A percentile compares a stretch with the other conserved stretches of the same genome.
phyloP scores from a whole-genome alignment of 2,888 invertebrate species.

The Teleiodes luculella region DNA sequence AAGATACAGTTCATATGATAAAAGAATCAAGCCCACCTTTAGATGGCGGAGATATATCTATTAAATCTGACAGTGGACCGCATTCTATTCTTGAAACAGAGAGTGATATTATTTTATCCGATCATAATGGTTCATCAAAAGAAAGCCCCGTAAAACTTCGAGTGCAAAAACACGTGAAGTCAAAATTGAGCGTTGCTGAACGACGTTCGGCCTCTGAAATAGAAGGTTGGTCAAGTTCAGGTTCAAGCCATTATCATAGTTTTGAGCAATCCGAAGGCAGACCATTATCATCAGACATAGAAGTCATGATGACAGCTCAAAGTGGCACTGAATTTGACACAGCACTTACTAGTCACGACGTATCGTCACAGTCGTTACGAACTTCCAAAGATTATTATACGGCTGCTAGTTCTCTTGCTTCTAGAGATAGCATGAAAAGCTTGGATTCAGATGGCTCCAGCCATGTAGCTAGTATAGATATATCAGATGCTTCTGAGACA shows the following conservation, averaged over 20 bases:
- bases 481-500: slow-evolving; percentile 95
- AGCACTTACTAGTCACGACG: slow-evolving; percentile 88
- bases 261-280: slow-evolving; percentile 90
- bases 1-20: slow-evolving; percentile 57
- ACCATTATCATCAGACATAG: slow-evolving; percentile 92
- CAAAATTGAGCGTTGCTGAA: slow-evolving; percentile 75
- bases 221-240: slow-evolving; percentile 91
- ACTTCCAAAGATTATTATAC: slow-evolving; percentile 93
- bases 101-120: slow-evolving; percentile 64
- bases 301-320: slow-evolving; percentile 85
- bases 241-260: slow-evolving; percentile 93
- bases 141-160: slow-evolving; percentile 66
- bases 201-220: slow-evolving; percentile 87
- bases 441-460: slow-evolving; percentile 93
- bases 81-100: slow-evolving; percentile 75
- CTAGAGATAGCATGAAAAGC: slow-evolving; percentile 93
- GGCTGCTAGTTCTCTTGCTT: slow-evolving; percentile 91
- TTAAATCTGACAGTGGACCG: slow-evolving; percentile 71
- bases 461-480: slow-evolving; percentile 91
- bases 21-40: slow-evolving; percentile 67
- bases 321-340: slow-evolving; percentile 93
- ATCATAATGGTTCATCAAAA: slow-evolving; percentile 67
- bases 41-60: slow-evolving; percentile 61
- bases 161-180: slow-evolving; percentile 67
- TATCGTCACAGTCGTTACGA: slow-evolving; percentile 83